A percentile compares a stretch with the other conserved stretches of the same genome.
phyloP scores from a whole-genome alignment of 1,140 invertebrate genomes.

The Macrosteles quadrilineatus region DNA sequence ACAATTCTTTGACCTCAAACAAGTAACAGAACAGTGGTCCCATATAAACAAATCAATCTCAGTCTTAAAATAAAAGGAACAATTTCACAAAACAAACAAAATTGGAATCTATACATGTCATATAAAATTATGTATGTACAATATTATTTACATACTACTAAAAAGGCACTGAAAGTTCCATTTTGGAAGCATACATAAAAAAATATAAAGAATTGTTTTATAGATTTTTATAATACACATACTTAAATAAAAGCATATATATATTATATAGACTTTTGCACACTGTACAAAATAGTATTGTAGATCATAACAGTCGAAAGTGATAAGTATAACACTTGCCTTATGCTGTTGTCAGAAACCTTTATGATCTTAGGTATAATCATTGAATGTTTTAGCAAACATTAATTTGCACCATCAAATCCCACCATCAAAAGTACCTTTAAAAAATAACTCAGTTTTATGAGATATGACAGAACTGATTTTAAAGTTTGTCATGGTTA shows the following conservation, averaged over 20 bases:
- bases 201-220: not conserved
- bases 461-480: too few relatives aligned
- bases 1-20: not conserved
- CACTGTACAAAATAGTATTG: too few relatives aligned
- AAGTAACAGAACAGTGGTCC: slow-evolving; percentile 9
- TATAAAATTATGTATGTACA: slow-evolving; percentile 22
- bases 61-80: slow-evolving; percentile 24
- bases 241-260: not conserved
- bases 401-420: too few relatives aligned
- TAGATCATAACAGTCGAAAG: too few relatives aligned
- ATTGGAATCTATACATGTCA: not conserved
- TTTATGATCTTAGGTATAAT: too few relatives aligned
- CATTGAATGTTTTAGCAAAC: too few relatives aligned
- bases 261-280: too few relatives aligned
- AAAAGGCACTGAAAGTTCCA: slow-evolving; percentile 22
- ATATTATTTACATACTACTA: not conserved
- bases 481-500: too few relatives aligned
- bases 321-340: too few relatives aligned
- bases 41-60: slow-evolving; percentile 17
- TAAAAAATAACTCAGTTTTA: too few relatives aligned
- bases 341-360: too few relatives aligned
- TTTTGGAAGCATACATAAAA: slow-evolving; percentile 22
- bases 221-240: not conserved
- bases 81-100: not conserved
- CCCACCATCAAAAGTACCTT: too few relatives aligned